Evolutionary conservation across 30 jellyfish, hydroid and myxozoan genomes (phyloP).

Genomic region (Aurelia coerulea): DNA sequence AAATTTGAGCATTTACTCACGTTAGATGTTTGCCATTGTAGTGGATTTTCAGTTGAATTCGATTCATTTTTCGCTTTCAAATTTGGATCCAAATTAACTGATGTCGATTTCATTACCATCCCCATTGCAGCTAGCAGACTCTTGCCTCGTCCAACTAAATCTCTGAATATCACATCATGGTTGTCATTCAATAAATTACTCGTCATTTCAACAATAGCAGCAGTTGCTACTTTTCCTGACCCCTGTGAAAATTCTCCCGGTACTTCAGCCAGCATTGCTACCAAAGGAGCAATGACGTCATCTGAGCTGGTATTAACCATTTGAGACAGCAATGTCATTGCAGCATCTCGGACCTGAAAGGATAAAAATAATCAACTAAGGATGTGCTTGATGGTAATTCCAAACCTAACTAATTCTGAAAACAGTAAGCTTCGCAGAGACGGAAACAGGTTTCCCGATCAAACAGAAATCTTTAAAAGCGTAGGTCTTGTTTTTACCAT

Average conservation of each 20-base stretch:
- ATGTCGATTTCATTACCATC: slow-evolving; percentile 51
- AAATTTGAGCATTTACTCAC: background rate
- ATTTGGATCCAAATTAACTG: slow-evolving; percentile 32
- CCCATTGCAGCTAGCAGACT: slow-evolving; percentile 44
- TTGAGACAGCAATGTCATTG: background rate
- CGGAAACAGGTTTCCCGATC: no score
- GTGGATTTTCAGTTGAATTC: slow-evolving; percentile 32
- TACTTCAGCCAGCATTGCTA: slow-evolving; percentile 33
- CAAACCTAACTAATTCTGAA: no score
- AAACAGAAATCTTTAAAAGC: no score
- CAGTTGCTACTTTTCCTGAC: background rate
- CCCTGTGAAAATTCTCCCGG: slow-evolving; percentile 28
- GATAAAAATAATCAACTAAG: no score
- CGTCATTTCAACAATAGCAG: slow-evolving; percentile 8
- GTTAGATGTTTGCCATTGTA: slow-evolving; percentile 15
- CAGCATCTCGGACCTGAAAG: slow-evolving; percentile 26
- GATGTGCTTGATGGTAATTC: no score
- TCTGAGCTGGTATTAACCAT: slow-evolving; percentile 32
- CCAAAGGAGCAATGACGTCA: slow-evolving; percentile 52
- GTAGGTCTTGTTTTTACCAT: no score
- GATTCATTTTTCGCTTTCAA: slow-evolving; percentile 28
- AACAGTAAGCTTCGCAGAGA: no score
- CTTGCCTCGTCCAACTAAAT: slow-evolving; percentile 35
- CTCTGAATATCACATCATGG: slow-evolving; percentile 20
- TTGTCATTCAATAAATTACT: background rate